Conservation (phyloP, 2,113 vertebrate genomes). For the Hiodon alosoides region DNA sequence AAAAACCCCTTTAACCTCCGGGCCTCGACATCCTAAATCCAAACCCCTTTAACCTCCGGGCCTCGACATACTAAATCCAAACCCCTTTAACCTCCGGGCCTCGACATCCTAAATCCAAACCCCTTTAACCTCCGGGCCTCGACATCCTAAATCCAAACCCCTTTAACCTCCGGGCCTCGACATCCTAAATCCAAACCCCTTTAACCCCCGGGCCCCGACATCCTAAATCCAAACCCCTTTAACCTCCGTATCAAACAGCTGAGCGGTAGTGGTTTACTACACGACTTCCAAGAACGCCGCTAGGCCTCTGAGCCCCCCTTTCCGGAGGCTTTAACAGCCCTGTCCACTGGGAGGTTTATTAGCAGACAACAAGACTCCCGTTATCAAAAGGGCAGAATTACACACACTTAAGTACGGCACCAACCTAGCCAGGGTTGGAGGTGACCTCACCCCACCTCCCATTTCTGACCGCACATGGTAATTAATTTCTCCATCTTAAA, state of each 20-base stretch:
- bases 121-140: too few species aligned
- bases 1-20: not conserved
- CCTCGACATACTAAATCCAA: too few species aligned
- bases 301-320: not conserved
- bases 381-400: slow-evolving; percentile 20
- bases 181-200: too few species aligned
- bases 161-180: too few species aligned
- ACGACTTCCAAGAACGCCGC: too few species aligned
- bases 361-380: slow-evolving; percentile 14
- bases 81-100: too few species aligned
- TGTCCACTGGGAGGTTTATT: slow-evolving; percentile 15
- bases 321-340: slow-evolving; percentile 17
- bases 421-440: slow-evolving; percentile 36
- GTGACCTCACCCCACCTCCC: slow-evolving; percentile 23
- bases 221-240: too few species aligned
- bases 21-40: not conserved
- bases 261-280: too few species aligned
- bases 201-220: too few species aligned
- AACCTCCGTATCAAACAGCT: too few species aligned
- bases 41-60: not conserved
- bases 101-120: too few species aligned
- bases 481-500: slow-evolving; percentile 56
- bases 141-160: too few species aligned
- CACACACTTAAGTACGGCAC: slow-evolving; percentile 19
- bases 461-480: slow-evolving; percentile 42